phyloP scores from a whole-genome alignment of 1,140 invertebrate genomes.

The Nylanderia fulva region DNA sequence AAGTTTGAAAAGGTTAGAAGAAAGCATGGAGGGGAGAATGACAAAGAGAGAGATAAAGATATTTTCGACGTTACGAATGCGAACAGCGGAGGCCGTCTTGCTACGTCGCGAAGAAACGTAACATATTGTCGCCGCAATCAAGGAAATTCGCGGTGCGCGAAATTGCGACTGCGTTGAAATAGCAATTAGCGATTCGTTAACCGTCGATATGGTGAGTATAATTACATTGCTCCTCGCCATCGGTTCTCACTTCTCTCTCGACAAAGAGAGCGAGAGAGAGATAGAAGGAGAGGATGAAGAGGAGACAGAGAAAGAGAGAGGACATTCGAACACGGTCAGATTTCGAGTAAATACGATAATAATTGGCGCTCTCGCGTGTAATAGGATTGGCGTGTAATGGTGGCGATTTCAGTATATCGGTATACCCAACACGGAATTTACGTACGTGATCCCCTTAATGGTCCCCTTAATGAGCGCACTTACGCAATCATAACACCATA shows the following conservation, averaged over 20 bases:
- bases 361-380: slow-evolving; percentile 54
- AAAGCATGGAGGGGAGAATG: background rate
- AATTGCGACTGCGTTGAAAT: slow-evolving; percentile 41
- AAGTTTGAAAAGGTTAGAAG: slow-evolving; percentile 16
- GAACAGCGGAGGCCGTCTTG: background rate
- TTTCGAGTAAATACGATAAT: slow-evolving; percentile 61
- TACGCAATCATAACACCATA: slow-evolving; percentile 41
- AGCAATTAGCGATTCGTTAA: slow-evolving; percentile 45
- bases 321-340: slow-evolving; percentile 32
- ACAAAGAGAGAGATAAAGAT: background rate
- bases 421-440: slow-evolving; percentile 52
- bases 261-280: background rate
- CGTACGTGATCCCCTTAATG: slow-evolving; percentile 24
- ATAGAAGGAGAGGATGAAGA: background rate
- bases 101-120: background rate
- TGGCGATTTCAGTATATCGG: background rate
- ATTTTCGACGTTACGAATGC: background rate
- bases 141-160: background rate
- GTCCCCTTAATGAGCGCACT: background rate
- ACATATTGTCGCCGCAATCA: background rate
- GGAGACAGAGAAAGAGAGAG: background rate
- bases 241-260: background rate
- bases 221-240: slow-evolving; percentile 51
- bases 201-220: slow-evolving; percentile 34
- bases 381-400: slow-evolving; percentile 49